These are phyloP conservation scores for Oplegnathus fasciatus DNA, from an alignment of 2,113 vertebrate genomes.

Conservation along the genomic window DNA sequence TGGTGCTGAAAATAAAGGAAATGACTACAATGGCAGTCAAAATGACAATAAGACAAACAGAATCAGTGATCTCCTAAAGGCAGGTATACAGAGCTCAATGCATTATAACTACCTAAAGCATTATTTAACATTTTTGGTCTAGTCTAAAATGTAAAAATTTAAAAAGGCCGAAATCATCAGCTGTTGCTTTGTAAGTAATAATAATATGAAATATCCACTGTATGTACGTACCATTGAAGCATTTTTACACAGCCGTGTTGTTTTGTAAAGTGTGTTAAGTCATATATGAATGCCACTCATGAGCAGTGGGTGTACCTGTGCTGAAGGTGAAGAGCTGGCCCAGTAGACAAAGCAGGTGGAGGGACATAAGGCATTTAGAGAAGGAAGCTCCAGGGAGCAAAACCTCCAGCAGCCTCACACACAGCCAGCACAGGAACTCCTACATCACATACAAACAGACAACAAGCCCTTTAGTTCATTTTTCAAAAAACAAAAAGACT, in stretches of 20 bases:
- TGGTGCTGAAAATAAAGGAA: not conserved
- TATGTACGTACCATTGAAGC: too few species aligned
- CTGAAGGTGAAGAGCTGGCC: slow-evolving; percentile 88
- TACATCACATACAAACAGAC: slow-evolving; percentile 61
- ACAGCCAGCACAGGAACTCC: slow-evolving; percentile 91
- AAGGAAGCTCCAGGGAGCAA: slow-evolving; percentile 94
- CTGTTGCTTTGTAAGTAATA: too few species aligned
- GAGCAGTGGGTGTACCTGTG: slow-evolving; percentile 70
- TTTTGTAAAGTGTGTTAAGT: not conserved
- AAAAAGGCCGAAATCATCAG: too few species aligned
- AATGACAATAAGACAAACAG: not conserved
- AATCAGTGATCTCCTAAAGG: not conserved
- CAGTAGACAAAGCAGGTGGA: slow-evolving; percentile 90
- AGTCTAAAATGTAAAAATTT: too few species aligned
- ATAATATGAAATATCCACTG: too few species aligned
- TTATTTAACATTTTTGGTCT: not conserved
- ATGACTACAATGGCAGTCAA: not conserved
- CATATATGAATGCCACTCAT: not conserved
- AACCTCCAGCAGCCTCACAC: slow-evolving; percentile 88
- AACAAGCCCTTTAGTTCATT: not conserved
- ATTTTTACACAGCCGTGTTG: not conserved
- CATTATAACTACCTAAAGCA: not conserved
- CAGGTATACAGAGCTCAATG: not conserved
- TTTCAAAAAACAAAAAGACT: not conserved
- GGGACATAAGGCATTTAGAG: slow-evolving; percentile 90